Evolutionary conservation across 2,113 vertebrate genomes (phyloP), one percentile per base, ranked within the genome.

Genomic region (Mormyrus lacerda): DNA sequence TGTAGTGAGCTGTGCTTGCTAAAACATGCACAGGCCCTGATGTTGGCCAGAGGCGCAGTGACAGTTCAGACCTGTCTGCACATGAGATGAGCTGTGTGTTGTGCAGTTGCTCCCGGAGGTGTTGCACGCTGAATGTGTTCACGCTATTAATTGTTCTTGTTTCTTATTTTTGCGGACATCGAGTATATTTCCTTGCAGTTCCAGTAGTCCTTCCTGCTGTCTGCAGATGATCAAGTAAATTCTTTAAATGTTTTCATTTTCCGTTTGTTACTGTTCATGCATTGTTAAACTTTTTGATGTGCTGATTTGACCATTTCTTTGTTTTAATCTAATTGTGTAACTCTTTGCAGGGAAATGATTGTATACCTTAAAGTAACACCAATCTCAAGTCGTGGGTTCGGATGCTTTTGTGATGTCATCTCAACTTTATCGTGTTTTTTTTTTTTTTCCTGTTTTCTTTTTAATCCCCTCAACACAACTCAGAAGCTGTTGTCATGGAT

Each of bases 231-330:
- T 79, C 73, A 79, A 79, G 73, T 79, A 79, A 79, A 79, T 79
- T 79, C 61, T 69, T 79, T 79, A 35, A 79, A 39, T 88, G 88
- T 88, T 82, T 88, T 48, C 73, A 51, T 55, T 87, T 87, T 87
- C 86, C 2, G 86, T 42, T 87, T 53, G 31, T 87, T 51, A 35
- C 35, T 55, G 50, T 53, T 87, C n/a, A 35, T 87, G 50, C 85
- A 58, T 55, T 61, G 86, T 87, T 87, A 24, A 24, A 44, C 53
- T 65, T 88, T 87, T 51, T 87, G 7, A 35, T 53, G 85, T 58
- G 19, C 53, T 53, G 8, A 24, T 65, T 65, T 44, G 58, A 53
- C 85, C n/a, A 31, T 39, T 87, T 87, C 50, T 53, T 45, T 65
- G 53, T 17, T 88, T 61, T 65, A 53, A 44, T 79, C 73, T 79